These are phyloP conservation scores for Malurus elegans DNA, from an alignment of 2,113 vertebrate species.

Conservation along the genomic window DNA sequence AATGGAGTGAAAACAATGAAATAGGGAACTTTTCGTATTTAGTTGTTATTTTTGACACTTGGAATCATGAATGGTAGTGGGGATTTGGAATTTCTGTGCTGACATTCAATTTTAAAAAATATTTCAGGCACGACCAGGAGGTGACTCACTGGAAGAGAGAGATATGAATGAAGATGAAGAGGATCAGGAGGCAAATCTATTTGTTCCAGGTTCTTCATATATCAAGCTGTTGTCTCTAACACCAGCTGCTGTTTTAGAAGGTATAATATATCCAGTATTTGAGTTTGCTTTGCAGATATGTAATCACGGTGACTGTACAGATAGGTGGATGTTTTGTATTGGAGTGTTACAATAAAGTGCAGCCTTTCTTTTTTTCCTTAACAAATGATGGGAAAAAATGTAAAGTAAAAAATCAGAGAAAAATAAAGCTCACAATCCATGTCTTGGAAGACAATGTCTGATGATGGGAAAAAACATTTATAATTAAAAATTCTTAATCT, in stretches of 20 bases:
- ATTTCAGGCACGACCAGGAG: constrained; percentile 78
- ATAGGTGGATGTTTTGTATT: not conserved
- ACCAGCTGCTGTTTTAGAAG: constrained; percentile 75
- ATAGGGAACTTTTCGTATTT: not conserved
- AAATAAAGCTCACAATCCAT: not conserved
- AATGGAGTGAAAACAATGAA: not conserved
- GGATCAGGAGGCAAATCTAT: constrained; percentile 77
- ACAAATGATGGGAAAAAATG: not conserved
- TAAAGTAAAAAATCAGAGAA: not conserved
- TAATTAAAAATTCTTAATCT: not conserved
- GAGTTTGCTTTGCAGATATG: not conserved
- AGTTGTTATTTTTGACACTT: not conserved
- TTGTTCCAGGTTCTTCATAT: constrained; percentile 87
- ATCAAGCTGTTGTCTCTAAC: constrained; percentile 84
- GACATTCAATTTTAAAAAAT: not conserved
- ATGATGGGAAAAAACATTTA: not conserved
- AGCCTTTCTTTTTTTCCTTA: not conserved
- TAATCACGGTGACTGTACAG: not conserved
- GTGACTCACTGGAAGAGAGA: constrained; percentile 57
- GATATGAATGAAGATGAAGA: constrained; percentile 67
- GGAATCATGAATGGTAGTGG: not conserved
- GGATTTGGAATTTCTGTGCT: not conserved
- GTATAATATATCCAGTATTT: constrained; percentile 59
- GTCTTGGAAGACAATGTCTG: not conserved
- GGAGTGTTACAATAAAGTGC: not conserved